These are phyloP conservation scores for Leptobrachium ailaonicum DNA, from an alignment of 2,113 vertebrate genomes.

Conservation along the genomic window DNA sequence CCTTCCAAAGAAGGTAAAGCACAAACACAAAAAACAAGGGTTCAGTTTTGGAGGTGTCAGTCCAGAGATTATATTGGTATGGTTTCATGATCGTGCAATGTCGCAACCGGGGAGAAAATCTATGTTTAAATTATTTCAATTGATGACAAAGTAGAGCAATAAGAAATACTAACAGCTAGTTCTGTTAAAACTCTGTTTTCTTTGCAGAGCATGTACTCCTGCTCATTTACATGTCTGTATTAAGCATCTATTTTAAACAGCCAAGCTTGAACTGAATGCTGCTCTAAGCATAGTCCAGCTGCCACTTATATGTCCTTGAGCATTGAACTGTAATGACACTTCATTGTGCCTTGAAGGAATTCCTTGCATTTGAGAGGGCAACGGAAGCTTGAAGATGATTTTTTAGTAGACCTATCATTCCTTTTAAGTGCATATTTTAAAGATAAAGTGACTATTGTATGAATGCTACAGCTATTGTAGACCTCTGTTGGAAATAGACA, in stretches of 20 bases:
- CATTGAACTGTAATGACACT: not conserved
- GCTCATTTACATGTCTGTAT: conserved; percentile 19
- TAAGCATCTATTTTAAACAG: conserved; percentile 2
- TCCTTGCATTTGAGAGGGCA: conserved; percentile 19
- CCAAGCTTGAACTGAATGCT: conserved; percentile 31
- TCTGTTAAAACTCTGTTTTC: too few species aligned
- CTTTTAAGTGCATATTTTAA: conserved; percentile 33
- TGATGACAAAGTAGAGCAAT: too few species aligned
- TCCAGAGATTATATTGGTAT: too few species aligned
- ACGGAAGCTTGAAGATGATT: not conserved
- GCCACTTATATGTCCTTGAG: conserved; percentile 8
- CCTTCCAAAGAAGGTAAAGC: too few species aligned
- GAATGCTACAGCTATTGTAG: conserved; percentile 14
- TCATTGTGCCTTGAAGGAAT: conserved; percentile 21
- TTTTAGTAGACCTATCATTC: conserved; percentile 18
- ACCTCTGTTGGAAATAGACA: too few species aligned
- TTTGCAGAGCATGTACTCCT: not conserved
- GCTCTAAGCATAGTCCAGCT: conserved; percentile 22
- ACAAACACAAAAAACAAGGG: too few species aligned
- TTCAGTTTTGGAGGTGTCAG: too few species aligned
- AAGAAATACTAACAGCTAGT: too few species aligned
- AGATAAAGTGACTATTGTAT: conserved; percentile 27
- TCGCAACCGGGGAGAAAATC: too few species aligned
- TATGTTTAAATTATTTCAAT: too few species aligned
- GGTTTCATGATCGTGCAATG: too few species aligned